A percentile compares a stretch with the other conserved stretches of the same genome.
Conservation (phyloP, 2,888 invertebrate species). For the Furcula furcula region DNA sequence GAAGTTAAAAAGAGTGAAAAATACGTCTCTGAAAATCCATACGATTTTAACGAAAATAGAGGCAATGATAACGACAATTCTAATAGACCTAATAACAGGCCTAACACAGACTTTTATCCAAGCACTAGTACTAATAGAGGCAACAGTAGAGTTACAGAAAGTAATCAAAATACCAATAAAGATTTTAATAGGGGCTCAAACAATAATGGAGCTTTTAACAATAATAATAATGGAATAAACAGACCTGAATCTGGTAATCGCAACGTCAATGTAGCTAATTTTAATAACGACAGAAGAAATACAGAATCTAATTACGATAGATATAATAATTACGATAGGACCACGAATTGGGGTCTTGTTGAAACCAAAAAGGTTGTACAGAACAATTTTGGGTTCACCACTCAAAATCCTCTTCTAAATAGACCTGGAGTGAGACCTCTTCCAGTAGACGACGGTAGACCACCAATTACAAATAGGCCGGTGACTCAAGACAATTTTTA, state of each 20-base stretch:
- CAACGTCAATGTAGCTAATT: constrained; percentile 3
- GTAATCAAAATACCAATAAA: no score
- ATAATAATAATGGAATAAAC: constrained; percentile 10
- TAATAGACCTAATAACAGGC: not conserved
- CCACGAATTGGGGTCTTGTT: no score
- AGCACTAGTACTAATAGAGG: not conserved
- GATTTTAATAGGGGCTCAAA: constrained; percentile 4
- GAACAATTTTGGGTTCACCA: constrained; percentile 13
- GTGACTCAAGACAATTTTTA: constrained; percentile 24
- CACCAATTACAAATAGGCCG: constrained; percentile 64
- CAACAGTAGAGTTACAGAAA: not conserved
- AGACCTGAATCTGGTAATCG: constrained; percentile 9
- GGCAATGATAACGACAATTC: no score
- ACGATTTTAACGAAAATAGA: not conserved
- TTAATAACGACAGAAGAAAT: constrained; percentile 1
- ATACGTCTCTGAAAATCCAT: not conserved
- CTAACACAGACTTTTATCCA: not conserved
- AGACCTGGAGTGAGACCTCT: constrained; percentile 58
- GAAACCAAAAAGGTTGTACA: constrained; percentile 3
- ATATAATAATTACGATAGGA: no score
- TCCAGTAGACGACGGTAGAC: constrained; percentile 39
- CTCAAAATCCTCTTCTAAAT: constrained; percentile 32
- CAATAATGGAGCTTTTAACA: no score
- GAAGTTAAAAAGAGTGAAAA: not conserved
- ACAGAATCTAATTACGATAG: no score